Conservation (phyloP, 2,888 invertebrate genomes). For the Gonocerus acuteangulatus region DNA sequence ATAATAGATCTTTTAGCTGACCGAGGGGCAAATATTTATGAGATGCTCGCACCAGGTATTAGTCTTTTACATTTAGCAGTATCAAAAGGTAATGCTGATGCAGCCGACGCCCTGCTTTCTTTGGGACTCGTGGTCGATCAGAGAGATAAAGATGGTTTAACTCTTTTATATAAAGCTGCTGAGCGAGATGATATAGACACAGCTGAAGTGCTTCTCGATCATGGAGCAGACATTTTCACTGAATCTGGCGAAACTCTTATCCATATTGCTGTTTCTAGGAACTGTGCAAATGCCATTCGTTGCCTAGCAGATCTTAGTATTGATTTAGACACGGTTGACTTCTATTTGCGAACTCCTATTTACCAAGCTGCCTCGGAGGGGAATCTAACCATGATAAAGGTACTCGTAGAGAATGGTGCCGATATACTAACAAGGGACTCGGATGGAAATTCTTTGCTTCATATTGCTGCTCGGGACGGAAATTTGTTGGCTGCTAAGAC, state of each 20-base stretch:
- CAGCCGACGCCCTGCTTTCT: not conserved
- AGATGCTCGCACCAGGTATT: not conserved
- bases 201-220: not conserved
- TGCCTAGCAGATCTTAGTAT: not conserved
- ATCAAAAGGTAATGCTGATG: not conserved
- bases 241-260: not conserved
- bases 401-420: not conserved
- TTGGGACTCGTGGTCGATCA: not conserved
- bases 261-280: constrained; percentile 7
- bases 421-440: not conserved
- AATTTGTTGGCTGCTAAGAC: not conserved
- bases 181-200: not conserved
- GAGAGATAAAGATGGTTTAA: not conserved
- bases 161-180: constrained; percentile 3
- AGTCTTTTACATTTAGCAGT: constrained; percentile 9
- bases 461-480: not conserved
- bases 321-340: not conserved
- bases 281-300: not conserved
- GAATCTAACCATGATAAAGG: not conserved
- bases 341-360: not conserved
- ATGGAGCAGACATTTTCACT: not conserved
- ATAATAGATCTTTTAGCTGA: not conserved
- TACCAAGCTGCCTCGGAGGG: constrained; percentile 2
- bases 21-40: not conserved
- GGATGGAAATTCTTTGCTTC: constrained; percentile 7